Conservation (phyloP, 1,140 invertebrate genomes). For the Drosophila parvula region DNA sequence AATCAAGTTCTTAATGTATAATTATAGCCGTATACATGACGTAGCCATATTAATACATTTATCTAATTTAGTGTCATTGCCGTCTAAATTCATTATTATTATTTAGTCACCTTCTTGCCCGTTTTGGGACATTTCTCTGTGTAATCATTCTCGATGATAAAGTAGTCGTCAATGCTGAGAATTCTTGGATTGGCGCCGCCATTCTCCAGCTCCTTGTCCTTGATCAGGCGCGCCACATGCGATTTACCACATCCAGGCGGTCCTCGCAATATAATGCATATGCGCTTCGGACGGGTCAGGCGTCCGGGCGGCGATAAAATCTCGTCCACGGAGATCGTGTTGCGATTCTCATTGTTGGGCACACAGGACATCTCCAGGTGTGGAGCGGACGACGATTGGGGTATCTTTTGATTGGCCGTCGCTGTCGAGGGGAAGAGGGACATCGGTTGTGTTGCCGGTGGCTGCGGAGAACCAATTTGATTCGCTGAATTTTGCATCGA, state of each 20-base stretch:
- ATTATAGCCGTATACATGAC: too few relatives aligned
- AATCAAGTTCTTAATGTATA: too few relatives aligned
- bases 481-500: neutral
- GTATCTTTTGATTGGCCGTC: constrained; percentile 56
- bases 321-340: constrained; percentile 91
- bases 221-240: constrained; percentile 91
- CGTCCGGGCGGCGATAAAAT: constrained; percentile 86
- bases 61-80: too few relatives aligned
- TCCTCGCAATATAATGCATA: constrained; percentile 95
- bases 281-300: constrained; percentile 89
- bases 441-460: neutral
- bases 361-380: constrained; percentile 57
- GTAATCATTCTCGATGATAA: constrained; percentile 95
- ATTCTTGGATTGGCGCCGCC: constrained; percentile 91
- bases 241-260: constrained; percentile 94
- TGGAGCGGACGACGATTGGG: neutral
- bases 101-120: constrained; percentile 88
- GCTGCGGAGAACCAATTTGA: neutral
- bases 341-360: constrained; percentile 75
- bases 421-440: constrained; percentile 67
- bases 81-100: too few relatives aligned
- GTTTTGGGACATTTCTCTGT: constrained; percentile 90
- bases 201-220: constrained; percentile 87
- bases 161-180: constrained; percentile 97
- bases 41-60: too few relatives aligned